These are phyloP conservation scores for Sthenelais limicola DNA, from an alignment of 2,888 invertebrate species.

Conservation along the genomic window DNA sequence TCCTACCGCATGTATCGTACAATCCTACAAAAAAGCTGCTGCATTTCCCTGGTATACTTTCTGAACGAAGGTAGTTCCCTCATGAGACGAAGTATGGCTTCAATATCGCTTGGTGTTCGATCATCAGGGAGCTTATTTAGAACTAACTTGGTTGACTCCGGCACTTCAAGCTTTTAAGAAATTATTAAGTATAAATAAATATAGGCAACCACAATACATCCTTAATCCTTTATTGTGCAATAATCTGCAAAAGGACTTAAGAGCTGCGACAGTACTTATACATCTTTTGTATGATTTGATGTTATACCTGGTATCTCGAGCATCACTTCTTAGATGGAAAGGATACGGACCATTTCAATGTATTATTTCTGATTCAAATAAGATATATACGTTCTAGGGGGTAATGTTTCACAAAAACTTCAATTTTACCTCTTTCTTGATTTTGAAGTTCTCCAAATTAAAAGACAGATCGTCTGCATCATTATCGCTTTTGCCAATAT, in stretches of 20 bases:
- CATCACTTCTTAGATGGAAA: no score
- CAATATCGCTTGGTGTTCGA: constrained; percentile 46
- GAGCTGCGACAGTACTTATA: no score
- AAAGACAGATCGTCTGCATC: constrained; percentile 46
- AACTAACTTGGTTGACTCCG: background rate
- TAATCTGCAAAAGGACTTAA: background rate
- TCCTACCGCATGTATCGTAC: constrained; percentile 52
- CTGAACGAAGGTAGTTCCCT: constrained; percentile 49
- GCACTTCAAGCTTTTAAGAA: constrained; percentile 25
- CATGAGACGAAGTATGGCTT: constrained; percentile 45
- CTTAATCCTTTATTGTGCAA: background rate
- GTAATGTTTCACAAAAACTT: no score
- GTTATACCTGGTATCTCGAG: no score
- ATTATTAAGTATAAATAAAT: no score
- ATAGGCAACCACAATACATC: no score
- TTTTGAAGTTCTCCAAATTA: constrained; percentile 49
- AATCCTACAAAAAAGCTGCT: constrained; percentile 50
- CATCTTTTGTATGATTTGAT: no score
- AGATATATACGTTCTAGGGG: no score
- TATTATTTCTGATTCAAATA: no score
- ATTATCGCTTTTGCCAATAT: background rate
- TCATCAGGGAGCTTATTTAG: constrained; percentile 48
- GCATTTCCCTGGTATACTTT: constrained; percentile 53
- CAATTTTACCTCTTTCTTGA: constrained; percentile 48
- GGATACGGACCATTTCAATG: no score